Evolutionary conservation across 2,888 invertebrate genomes (phyloP), one percentile per base, ranked within the genome.

Genomic region (Harpalus rubripes): DNA sequence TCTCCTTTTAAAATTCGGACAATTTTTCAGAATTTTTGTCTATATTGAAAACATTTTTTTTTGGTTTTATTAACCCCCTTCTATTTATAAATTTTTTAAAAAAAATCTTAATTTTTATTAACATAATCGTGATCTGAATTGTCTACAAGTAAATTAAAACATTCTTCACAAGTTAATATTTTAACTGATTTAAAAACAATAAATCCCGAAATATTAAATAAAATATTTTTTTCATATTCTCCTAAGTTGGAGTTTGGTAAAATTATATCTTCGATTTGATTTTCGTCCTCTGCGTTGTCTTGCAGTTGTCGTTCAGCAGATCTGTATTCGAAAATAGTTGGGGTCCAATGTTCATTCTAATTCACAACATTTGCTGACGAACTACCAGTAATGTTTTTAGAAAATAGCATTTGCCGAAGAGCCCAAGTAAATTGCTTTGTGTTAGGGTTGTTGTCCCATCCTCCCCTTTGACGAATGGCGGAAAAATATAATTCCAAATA

Each of bases 281-380:
- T 26, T 22, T 16, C 26, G 8, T 32, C 22, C 10, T 10, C n/a
- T 32, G 10, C 26, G 26, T 68, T 68, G 8, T 68, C 22, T 12
- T 8, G 8, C 26, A 68, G 7, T 22, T 16, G 18, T 8, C 68
- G 8, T 68, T 68, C 26, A 22, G 12, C 32, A 22, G 68, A 68
- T 39, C 68, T 68, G 15, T 22, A 68, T 68, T 68, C 68, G 15
- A 68, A 68, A 68, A 68, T 26, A 68, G 32, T 68, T 68, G 68
- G 68, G 6, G 22, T 22, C 8, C 1, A 68, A 16, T 8, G 68
- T 68, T 68, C 68, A 22, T 8, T 68, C 1, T 22, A 22, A 26
- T 68, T 68, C 26, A 68, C 7, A n/a, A 16, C 1, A 68, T 68
- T 68, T 22, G 68, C 68, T 15, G 8, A 8, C 6, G 22, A 12